phyloP scores from a whole-genome alignment of 2,113 vertebrate species.

The Tyto alba region DNA sequence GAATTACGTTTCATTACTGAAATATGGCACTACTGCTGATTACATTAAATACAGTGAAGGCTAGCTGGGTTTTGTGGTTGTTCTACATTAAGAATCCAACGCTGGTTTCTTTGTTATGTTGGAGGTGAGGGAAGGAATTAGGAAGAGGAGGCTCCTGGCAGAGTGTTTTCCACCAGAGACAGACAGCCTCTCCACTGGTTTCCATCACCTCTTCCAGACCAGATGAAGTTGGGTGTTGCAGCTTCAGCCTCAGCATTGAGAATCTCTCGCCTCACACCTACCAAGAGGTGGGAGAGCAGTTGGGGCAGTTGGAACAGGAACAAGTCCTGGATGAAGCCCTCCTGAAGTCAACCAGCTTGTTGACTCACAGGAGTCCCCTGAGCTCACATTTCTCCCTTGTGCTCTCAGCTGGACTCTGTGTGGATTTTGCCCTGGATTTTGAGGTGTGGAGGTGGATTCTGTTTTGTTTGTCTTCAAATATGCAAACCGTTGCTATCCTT shows the following conservation, averaged over 20 bases:
- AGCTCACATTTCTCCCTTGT: neutral
- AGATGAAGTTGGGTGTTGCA: neutral
- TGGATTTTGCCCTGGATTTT: neutral
- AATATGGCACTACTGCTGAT: neutral
- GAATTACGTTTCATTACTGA: neutral
- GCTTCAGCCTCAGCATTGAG: neutral
- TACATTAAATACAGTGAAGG: neutral
- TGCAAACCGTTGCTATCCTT: neutral
- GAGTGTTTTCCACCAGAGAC: neutral
- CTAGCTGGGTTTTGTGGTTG: neutral
- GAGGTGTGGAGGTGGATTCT: neutral
- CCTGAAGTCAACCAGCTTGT: fast-evolving
- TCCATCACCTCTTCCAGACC: neutral
- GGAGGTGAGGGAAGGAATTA: neutral
- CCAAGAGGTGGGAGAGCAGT: neutral
- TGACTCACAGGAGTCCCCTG: neutral
- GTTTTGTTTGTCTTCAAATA: neutral
- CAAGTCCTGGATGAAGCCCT: no score
- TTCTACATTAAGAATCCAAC: neutral
- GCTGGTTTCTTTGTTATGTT: neutral
- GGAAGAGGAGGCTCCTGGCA: neutral
- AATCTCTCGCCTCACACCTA: neutral
- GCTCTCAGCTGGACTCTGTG: neutral
- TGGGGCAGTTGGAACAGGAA: neutral
- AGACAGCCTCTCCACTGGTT: neutral